These are phyloP conservation scores for Phrynosoma blainvillii DNA, from an alignment of 2,113 vertebrate genomes.

Conservation along the genomic window DNA sequence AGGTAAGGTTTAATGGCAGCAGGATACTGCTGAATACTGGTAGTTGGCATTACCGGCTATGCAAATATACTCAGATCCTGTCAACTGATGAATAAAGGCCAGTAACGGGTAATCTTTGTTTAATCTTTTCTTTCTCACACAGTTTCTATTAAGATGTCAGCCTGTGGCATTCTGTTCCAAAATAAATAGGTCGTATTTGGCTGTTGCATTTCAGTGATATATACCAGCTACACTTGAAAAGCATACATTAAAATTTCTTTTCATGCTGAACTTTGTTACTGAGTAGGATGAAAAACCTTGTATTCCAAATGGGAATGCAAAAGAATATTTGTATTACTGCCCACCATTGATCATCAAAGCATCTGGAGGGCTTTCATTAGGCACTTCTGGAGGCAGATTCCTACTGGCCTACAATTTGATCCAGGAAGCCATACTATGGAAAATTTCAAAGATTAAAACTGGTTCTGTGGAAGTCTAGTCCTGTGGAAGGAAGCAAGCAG, in stretches of 20 bases:
- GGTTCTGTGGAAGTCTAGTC: background rate
- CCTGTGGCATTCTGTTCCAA: slow-evolving; percentile 47
- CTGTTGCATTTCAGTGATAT: slow-evolving; percentile 41
- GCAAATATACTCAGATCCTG: slow-evolving; percentile 52
- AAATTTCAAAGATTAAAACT: background rate
- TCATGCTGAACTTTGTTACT: slow-evolving; percentile 54
- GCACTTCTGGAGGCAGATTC: background rate
- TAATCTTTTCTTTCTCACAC: slow-evolving; percentile 45
- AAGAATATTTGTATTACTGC: background rate
- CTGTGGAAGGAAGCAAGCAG: background rate
- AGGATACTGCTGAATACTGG: slow-evolving; percentile 33
- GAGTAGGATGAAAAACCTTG: slow-evolving; percentile 52
- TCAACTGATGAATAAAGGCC: slow-evolving; percentile 56
- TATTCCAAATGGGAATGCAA: slow-evolving; percentile 43
- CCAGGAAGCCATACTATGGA: background rate
- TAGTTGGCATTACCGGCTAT: slow-evolving; percentile 48
- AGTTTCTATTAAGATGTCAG: slow-evolving; percentile 56
- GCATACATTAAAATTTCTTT: slow-evolving; percentile 55
- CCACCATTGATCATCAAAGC: background rate
- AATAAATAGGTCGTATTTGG: slow-evolving; percentile 46
- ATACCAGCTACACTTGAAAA: slow-evolving; percentile 60
- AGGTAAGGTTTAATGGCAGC: slow-evolving; percentile 36
- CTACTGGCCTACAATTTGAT: background rate
- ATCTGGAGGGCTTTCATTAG: too few species aligned
- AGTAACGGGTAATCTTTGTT: slow-evolving; percentile 59